Conservation (phyloP, 2,888 invertebrate genomes). For the Tenthredo livida region DNA sequence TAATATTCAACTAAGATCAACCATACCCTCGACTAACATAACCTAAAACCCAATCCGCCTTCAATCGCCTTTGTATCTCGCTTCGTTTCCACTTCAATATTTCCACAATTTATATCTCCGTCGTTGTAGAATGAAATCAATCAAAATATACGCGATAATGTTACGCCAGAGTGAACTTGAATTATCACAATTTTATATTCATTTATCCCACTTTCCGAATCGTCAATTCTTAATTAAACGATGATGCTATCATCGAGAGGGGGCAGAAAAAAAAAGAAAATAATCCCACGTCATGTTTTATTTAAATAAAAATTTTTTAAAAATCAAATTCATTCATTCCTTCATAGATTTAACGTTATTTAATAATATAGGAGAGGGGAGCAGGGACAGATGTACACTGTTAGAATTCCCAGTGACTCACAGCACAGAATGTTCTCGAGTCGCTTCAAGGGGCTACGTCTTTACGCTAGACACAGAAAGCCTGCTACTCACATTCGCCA, state of each 20-base stretch:
- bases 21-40: slow-evolving; percentile 66
- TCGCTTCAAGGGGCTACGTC: slow-evolving; percentile 85
- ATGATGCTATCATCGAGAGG: background rate
- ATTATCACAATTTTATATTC: background rate
- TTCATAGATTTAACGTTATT: background rate
- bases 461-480: slow-evolving; percentile 88
- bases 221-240: background rate
- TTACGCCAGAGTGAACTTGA: background rate
- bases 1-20: slow-evolving; percentile 62
- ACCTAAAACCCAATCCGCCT: slow-evolving; percentile 63
- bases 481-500: slow-evolving; percentile 85
- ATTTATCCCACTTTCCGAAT: no score
- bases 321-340: background rate
- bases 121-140: background rate
- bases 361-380: slow-evolving; percentile 66
- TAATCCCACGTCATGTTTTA: background rate
- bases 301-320: no score
- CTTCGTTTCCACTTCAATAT: background rate
- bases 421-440: slow-evolving; percentile 86
- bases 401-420: slow-evolving; percentile 86
- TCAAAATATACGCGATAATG: background rate
- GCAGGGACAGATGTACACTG: slow-evolving; percentile 75
- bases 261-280: background rate
- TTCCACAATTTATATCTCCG: background rate
- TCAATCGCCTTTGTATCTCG: background rate